Base-by-base conservation (phyloP, 2,888 invertebrate species). In the Protophormia terraenovae region DNA sequence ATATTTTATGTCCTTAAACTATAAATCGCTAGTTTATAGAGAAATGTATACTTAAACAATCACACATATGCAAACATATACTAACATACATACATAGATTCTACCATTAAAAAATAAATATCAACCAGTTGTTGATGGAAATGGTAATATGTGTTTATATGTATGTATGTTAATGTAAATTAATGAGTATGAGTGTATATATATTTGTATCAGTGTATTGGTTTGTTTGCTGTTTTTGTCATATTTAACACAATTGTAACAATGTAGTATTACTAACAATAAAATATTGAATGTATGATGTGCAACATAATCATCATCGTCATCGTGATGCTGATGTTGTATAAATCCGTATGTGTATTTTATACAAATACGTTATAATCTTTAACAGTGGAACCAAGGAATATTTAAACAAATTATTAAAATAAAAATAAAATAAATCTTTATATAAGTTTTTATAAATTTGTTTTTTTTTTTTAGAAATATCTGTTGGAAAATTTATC, bases 61-160 rank as follows among this genome's bases (percentile, higher is more conserved):
- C 3, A 22, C 24, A 45, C 35, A 38, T 16, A 12, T n/a, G 14
- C 10, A 47, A 35, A 22, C 7, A 6, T 10, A 35, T 27, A 53
- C 32, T 14, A 10, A 24, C 62, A 69, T 8, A 19, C 32, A 69
- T 19, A 60, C 10, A 27, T 58, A 10, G n/a, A 32, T 19, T 38
- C n/a, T n/a, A n/a, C n/a, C 35, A 10, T 35, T 35, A 32, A 60
- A 72, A 32, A 38, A 35, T 27, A 24, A 32, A 55, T 53, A 45
- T 69, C 24, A 80, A 76, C 55, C 64, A 75, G 71, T 47, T 62
- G 64, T 64, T 66, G 53, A 79, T 75, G 45, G 45, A 69, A 66
- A 38, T 69, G 38, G 66, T 41, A 71, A n/a, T 60, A 38, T 73
- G 16, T 27, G 41, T 6, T 14, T 27, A 8, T 27, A 35, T 29